Evolutionary conservation across 1,140 invertebrate genomes (phyloP).

Genomic region (Drosophila ambigua): DNA sequence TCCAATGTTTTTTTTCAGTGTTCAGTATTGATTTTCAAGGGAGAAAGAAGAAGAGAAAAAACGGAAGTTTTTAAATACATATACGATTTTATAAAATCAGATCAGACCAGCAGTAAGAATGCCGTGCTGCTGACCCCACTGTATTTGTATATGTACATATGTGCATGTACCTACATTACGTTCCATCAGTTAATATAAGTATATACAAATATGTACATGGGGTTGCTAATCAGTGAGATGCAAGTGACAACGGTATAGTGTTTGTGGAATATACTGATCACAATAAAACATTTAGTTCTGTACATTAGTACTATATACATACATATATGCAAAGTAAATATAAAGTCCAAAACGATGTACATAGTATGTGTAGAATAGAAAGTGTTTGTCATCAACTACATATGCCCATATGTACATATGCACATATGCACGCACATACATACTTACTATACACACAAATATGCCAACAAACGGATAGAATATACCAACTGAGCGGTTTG

Average conservation of each 20-base stretch:
- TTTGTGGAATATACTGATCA: slow-evolving; percentile 5
- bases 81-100: slow-evolving; percentile 45
- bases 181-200: slow-evolving; percentile 11
- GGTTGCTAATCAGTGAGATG: slow-evolving; percentile 40
- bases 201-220: slow-evolving; percentile 45
- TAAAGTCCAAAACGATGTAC: background rate
- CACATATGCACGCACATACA: no score
- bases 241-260: slow-evolving; percentile 36
- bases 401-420: no score
- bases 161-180: slow-evolving; percentile 27
- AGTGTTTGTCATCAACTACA: background rate
- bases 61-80: slow-evolving; percentile 67
- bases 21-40: slow-evolving; percentile 78
- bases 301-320: slow-evolving; percentile 20
- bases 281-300: slow-evolving; percentile 17
- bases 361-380: background rate
- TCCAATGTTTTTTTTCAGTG: slow-evolving; percentile 57
- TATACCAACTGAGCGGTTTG: no score
- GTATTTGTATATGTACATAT: slow-evolving; percentile 37
- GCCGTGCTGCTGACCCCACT: slow-evolving; percentile 32
- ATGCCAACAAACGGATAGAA: no score
- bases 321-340: slow-evolving; percentile 1
- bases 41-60: slow-evolving; percentile 84
- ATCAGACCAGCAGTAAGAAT: slow-evolving; percentile 36
- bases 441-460: no score